Conservation (phyloP, 2,797 vertebrate species). For the Microchirus variegatus region DNA sequence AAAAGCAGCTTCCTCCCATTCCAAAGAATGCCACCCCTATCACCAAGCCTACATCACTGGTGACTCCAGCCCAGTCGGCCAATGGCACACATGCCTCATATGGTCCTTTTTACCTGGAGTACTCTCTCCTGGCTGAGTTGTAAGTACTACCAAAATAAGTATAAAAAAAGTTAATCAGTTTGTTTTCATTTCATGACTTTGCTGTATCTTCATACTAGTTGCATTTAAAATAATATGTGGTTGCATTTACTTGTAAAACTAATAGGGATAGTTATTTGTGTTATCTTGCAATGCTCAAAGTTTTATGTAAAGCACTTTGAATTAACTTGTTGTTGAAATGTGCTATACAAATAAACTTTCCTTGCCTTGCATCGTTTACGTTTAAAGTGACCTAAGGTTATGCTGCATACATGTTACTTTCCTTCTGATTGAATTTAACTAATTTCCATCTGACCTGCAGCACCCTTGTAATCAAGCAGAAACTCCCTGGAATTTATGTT, state of each 20-base stretch:
- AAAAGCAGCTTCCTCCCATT: slow-evolving; percentile 93
- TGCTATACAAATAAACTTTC: no score
- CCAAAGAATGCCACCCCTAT: slow-evolving; percentile 91
- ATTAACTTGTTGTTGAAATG: no score
- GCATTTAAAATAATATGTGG: no score
- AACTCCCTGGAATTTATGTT: slow-evolving; percentile 95
- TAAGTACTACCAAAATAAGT: slow-evolving; percentile 73
- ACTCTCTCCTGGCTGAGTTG: slow-evolving; percentile 98
- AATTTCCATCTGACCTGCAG: slow-evolving; percentile 75
- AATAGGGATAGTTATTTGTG: no score
- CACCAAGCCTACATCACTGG: slow-evolving; percentile 88
- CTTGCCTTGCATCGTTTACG: no score
- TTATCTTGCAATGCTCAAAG: not conserved
- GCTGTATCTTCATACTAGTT: no score
- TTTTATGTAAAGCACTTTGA: no score
- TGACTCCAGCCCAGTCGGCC: slow-evolving; percentile 84
- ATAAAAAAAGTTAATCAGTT: not conserved
- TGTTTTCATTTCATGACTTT: not conserved
- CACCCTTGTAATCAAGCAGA: slow-evolving; percentile 97
- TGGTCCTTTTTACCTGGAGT: slow-evolving; percentile 97
- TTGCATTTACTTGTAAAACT: no score
- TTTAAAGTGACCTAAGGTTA: not conserved
- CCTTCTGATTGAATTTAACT: slow-evolving; percentile 13
- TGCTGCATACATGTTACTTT: not conserved
- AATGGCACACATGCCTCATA: slow-evolving; percentile 98